Base-by-base conservation (phyloP, 1,140 invertebrate genomes). In the Anadara kagoshimensis region DNA sequence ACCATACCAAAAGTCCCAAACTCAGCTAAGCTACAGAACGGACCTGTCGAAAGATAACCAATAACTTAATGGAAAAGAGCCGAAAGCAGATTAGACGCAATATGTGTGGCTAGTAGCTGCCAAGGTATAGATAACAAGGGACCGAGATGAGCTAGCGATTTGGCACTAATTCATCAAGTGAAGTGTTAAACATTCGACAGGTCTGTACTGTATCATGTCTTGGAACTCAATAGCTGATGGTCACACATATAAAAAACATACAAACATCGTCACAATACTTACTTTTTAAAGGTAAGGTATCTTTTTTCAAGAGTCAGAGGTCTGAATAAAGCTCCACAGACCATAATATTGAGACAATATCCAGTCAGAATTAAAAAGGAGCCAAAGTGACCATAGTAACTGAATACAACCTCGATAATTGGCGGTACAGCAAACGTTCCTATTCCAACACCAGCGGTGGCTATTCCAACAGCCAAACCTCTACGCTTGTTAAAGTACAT, bases 241-340 rank as follows among this genome's bases (percentile, higher is more conserved):
- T 49, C n/a, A 49, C 11, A 2, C n/a, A 4, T 2, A 14, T 3
- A 49, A 57, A 3, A n/a, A 24, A 57, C 4, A 4, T 12, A 12
- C 3, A 69, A 75, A 67, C 70, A 16, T 8, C 22, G 11, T 62
- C 49, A 14, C 5, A 61, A 20, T 45, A 67, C 63, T 71, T 66
- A 69, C 57, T 76, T 26, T n/a, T 70, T 64, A 83, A 26, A 43
- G 53, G 24, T 47, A 36, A 73, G 62, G 14, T 72, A 29, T 57
- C 24, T 36, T 24, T 65, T 45, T 36, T 78, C 67, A 16, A 66
- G 45, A 43, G 56, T 44, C 8, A 61, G 8, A 4, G 58, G 58
- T 45, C 58, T 43, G 22, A 61, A 61, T 10, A 61, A 26, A 18
- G 58, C 43, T 0, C 58, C 43, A 61, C 58, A 61, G 5, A 61